Evolutionary conservation across 2,113 vertebrate genomes (phyloP).

Genomic region (Strix uralensis): DNA sequence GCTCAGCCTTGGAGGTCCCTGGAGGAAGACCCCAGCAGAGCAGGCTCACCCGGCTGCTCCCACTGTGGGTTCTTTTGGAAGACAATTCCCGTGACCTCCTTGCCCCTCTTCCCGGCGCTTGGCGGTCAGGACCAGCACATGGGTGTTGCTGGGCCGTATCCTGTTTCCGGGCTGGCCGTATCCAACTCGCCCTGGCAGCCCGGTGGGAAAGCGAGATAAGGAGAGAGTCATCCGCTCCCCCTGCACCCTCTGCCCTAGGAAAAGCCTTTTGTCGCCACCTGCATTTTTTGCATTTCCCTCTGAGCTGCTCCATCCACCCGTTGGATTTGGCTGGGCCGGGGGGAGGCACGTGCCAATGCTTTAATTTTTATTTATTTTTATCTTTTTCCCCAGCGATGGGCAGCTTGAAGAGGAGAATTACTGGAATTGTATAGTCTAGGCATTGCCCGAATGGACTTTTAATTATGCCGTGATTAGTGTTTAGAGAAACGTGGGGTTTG

Average conservation of each 20-base stretch:
- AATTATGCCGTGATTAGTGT: background rate
- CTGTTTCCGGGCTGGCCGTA: background rate
- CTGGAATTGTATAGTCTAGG: background rate
- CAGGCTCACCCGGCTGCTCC: background rate
- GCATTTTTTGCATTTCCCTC: background rate
- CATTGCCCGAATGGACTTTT: background rate
- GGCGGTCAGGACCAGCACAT: background rate
- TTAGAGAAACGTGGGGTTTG: background rate
- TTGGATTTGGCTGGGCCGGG: background rate
- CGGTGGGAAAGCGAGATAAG: background rate
- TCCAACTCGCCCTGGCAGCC: background rate
- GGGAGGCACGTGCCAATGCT: background rate
- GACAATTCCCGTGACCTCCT: background rate
- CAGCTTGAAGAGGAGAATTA: background rate
- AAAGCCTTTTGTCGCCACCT: background rate
- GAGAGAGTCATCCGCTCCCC: background rate
- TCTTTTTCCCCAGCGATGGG: background rate
- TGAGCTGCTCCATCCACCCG: background rate
- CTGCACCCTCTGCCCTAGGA: background rate
- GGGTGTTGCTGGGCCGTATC: background rate
- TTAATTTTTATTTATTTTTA: background rate
- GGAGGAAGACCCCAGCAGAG: background rate
- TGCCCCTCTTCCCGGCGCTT: background rate
- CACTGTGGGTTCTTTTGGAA: background rate
- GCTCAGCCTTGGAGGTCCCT: background rate